Evolutionary conservation across 2,888 invertebrate genomes (phyloP).

Genomic region (Parelbella ahira): DNA sequence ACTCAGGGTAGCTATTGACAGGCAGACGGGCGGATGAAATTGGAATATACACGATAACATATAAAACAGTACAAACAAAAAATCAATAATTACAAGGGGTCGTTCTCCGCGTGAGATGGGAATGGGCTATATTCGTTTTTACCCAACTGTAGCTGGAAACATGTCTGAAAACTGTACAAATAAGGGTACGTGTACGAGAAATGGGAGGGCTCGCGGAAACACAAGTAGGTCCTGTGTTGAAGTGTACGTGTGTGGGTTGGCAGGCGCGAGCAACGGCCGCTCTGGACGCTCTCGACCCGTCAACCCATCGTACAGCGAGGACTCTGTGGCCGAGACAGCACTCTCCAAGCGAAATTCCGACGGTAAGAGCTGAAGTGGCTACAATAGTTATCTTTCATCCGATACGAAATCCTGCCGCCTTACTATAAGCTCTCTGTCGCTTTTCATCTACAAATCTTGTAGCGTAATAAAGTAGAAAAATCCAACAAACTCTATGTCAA

Average conservation of each 20-base stretch:
- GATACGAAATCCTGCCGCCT: constrained; percentile 49
- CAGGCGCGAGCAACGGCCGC: constrained; percentile 71
- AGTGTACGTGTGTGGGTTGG: constrained; percentile 72
- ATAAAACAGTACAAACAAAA: constrained; percentile 18
- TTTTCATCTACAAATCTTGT: constrained; percentile 33
- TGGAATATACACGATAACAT: constrained; percentile 27
- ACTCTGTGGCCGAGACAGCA: constrained; percentile 89
- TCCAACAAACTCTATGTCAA: too few species aligned
- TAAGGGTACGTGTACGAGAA: neutral
- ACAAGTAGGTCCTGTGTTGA: constrained; percentile 46
- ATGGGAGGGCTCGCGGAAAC: constrained; percentile 4
- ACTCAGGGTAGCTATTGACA: constrained; percentile 33
- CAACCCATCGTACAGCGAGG: constrained; percentile 89
- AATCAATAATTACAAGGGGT: constrained; percentile 21
- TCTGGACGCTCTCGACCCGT: constrained; percentile 60
- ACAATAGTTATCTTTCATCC: constrained; percentile 43
- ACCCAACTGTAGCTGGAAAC: neutral
- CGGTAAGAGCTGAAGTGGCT: constrained; percentile 82
- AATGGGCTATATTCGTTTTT: constrained; percentile 3
- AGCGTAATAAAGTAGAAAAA: neutral
- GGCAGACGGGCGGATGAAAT: constrained; percentile 46
- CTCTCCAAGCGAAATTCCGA: constrained; percentile 91
- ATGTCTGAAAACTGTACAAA: constrained; percentile 2
- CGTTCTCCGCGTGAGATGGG: constrained; percentile 7
- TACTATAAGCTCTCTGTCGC: constrained; percentile 61